Percentiles rank a stretch among this genome's conserved stretches.
These are phyloP conservation scores for Melanotaenia pygmaea DNA, from an alignment of 2,797 vertebrate species.

Conservation along the genomic window DNA sequence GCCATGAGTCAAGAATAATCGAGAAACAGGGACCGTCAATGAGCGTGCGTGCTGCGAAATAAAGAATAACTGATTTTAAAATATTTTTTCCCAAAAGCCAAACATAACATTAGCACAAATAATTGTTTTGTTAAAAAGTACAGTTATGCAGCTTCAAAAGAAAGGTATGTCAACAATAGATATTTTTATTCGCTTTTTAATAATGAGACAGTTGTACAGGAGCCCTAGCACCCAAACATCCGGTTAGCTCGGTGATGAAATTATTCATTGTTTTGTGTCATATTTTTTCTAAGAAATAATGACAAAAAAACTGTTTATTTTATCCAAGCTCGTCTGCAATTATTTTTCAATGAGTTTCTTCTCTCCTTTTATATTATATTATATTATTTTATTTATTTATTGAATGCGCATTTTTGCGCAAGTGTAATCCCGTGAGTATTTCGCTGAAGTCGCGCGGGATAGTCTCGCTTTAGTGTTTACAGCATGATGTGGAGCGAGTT, in stretches of 20 bases:
- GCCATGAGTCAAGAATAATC: constrained; percentile 41
- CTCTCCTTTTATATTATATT: background rate
- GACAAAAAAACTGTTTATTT: too few relatives aligned
- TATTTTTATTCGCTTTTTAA: constrained; percentile 23
- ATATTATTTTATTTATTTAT: background rate
- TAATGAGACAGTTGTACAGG: background rate
- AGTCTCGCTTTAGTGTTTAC: constrained; percentile 43
- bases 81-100: background rate
- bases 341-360: background rate
- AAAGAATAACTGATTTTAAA: background rate
- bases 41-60: constrained; percentile 1
- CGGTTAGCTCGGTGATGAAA: constrained; percentile 47
- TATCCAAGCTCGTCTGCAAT: background rate
- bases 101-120: fast-evolving
- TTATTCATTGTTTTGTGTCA: constrained; percentile 8
- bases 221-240: constrained; percentile 10
- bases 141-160: fast-evolving
- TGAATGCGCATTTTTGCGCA: constrained; percentile 55
- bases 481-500: background rate
- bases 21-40: constrained; percentile 15
- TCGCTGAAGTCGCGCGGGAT: constrained; percentile 41
- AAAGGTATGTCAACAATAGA: fast-evolving
- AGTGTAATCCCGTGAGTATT: constrained; percentile 30
- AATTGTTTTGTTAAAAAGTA: fast-evolving
- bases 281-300: background rate